Percentiles rank a stretch among this genome's conserved stretches.
phyloP scores from a whole-genome alignment of 2,113 vertebrate genomes.

The Pelmatolapia mariae region DNA sequence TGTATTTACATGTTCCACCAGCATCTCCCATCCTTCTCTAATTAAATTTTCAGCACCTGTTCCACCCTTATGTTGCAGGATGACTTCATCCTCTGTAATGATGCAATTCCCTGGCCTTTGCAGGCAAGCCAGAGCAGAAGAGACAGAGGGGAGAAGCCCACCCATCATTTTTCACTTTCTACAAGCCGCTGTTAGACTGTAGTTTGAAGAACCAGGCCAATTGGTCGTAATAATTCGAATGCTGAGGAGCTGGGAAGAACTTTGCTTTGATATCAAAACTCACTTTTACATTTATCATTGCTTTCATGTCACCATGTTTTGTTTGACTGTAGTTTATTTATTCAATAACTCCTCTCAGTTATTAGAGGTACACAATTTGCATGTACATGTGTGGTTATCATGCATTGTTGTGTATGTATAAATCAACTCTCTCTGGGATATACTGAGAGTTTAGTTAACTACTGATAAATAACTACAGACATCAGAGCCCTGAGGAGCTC shows the following conservation, averaged over 20 bases:
- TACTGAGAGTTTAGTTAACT: neutral
- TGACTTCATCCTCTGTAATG: conserved; percentile 74
- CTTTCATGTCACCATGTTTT: neutral
- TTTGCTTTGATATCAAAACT: neutral
- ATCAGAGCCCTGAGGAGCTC: neutral
- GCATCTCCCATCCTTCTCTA: conserved; percentile 28
- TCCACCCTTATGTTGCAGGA: conserved; percentile 67
- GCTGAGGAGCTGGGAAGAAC: neutral
- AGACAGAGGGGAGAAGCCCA: conserved; percentile 31
- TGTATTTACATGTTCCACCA: conserved; percentile 45
- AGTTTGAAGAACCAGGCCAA: neutral
- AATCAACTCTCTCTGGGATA: neutral
- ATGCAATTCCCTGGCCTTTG: conserved; percentile 64
- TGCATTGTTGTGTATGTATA: neutral
- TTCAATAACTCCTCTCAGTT: neutral
- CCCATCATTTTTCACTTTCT: conserved; percentile 56
- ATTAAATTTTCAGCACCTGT: conserved; percentile 72
- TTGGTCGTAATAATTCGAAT: neutral
- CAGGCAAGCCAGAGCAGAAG: conserved; percentile 41
- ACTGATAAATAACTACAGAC: neutral
- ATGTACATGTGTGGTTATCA: neutral
- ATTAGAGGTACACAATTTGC: neutral
- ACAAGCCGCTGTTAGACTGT: conserved; percentile 21
- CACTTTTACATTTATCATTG: neutral
- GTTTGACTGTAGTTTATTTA: neutral